A percentile compares a stretch with the other conserved stretches of the same genome.
Conservation (phyloP, 2,797 vertebrate species). For the Otus scops region DNA sequence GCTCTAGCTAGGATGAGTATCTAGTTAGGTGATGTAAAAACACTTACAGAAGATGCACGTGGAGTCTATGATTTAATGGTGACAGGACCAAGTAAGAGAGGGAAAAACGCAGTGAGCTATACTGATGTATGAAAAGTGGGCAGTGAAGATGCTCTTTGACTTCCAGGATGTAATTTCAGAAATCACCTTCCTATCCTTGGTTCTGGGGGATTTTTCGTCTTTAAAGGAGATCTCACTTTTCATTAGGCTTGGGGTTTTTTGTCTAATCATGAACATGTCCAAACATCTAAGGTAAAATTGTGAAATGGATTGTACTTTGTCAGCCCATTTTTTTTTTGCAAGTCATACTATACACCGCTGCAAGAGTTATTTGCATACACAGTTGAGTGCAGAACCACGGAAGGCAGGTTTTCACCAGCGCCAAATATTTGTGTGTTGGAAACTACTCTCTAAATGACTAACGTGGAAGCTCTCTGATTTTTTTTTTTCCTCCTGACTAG, state of each 20-base stretch:
- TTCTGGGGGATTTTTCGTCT: neutral
- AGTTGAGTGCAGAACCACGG: neutral
- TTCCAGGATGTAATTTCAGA: neutral
- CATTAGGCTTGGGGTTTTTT: neutral
- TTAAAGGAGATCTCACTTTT: neutral
- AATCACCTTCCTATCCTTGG: neutral
- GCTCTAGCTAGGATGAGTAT: neutral
- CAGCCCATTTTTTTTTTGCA: neutral
- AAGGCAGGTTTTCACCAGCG: neutral
- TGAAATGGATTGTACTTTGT: neutral
- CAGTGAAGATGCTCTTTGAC: neutral
- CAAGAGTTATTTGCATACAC: neutral
- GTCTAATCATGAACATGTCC: neutral
- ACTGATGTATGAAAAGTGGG: neutral
- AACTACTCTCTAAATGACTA: conserved; percentile 12
- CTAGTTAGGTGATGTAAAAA: neutral
- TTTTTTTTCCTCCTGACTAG: neutral
- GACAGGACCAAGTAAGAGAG: neutral
- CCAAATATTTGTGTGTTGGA: neutral
- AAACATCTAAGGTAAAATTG: neutral
- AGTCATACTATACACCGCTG: neutral
- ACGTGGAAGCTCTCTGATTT: neutral
- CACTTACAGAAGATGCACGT: fast-evolving
- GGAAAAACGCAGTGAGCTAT: fast-evolving
- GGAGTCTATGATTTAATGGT: neutral